Base-by-base conservation (phyloP, 2,797 vertebrate genomes). In the Botia almorhae region DNA sequence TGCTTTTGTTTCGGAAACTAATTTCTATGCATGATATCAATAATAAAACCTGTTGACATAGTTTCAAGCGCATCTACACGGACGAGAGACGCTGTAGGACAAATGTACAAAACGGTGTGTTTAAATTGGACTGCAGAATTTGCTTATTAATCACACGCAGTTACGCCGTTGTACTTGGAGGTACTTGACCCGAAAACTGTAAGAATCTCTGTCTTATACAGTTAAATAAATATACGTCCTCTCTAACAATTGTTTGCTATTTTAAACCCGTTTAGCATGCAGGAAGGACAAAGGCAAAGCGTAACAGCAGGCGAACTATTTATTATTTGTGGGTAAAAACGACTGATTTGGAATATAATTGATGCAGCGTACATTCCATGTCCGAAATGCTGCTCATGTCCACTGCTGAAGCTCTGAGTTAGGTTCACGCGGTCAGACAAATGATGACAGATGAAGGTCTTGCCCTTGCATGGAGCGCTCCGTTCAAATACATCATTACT, bases 401-500 rank as follows among this genome's bases (percentile, higher is more conserved):
- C 61, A 73, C 78, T 33, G 46, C 43, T 68, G 51, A 68, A 80
- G 63, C 13, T 56, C 55, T 10, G 16, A 80, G 58, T 74, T 74
- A 26, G 79, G 65, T 67, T 75, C 71, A 63, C 3, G 67, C 78
- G 77, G 78, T 81, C 70, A 77, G 74, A 76, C 73, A 48, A 75
- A 82, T 74, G 89, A 90, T 88, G 82, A 87, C 85, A 88, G 90
- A 93, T 93, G 89, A 92, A 92, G 51, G 91, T 91, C 85, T 84
- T 91, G 89, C 87, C 88, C 90, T 81, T 78, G 87, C 87, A 75
- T 90, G 90, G 64, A 91, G 69, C 88, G 89, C 85, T 84, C 76
- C 86, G 86, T 82, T 90, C 82, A 68, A 77, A 92, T 91, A 91
- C 89, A 92, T 92, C 87, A 92, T 92, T 93, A 92, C 87, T 84